Conservation (phyloP, 1,140 invertebrate species). For the Asbolus verrucosus region DNA sequence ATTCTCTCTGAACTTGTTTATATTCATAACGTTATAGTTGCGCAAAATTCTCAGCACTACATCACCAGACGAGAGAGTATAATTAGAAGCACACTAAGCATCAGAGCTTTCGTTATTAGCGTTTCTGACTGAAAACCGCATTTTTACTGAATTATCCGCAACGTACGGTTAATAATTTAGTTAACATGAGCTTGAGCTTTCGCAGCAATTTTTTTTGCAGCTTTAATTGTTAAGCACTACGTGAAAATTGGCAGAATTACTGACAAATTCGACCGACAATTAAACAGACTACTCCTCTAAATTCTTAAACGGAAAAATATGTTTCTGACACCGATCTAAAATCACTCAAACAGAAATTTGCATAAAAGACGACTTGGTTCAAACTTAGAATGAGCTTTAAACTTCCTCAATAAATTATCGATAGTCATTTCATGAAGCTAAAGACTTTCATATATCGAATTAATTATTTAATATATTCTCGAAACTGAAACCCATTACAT, state of each 20-base stretch:
- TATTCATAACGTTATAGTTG: conserved; percentile 30
- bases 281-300: conserved; percentile 5
- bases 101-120: conserved; percentile 32
- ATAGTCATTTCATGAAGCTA: conserved; percentile 29
- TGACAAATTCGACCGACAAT: conserved; percentile 4
- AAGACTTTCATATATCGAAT: conserved; percentile 23
- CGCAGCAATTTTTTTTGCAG: too few species aligned
- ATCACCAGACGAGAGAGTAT: conserved; percentile 1
- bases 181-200: too few species aligned
- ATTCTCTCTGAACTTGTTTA: background rate
- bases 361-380: conserved; percentile 39
- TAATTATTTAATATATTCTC: conserved; percentile 29
- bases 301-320: conserved; percentile 33
- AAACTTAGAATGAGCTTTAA: conserved; percentile 35
- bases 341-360: conserved; percentile 39
- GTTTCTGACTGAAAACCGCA: conserved; percentile 20
- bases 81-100: conserved; percentile 29
- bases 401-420: conserved; percentile 41
- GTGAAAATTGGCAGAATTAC: too few species aligned
- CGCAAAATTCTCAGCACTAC: conserved; percentile 11
- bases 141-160: conserved; percentile 25
- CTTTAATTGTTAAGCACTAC: too few species aligned
- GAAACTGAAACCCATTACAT: conserved; percentile 3
- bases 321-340: conserved; percentile 41
- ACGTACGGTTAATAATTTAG: conserved; percentile 26